Conservation (phyloP, 2,797 vertebrate species). For the Sebastes variabilis region DNA sequence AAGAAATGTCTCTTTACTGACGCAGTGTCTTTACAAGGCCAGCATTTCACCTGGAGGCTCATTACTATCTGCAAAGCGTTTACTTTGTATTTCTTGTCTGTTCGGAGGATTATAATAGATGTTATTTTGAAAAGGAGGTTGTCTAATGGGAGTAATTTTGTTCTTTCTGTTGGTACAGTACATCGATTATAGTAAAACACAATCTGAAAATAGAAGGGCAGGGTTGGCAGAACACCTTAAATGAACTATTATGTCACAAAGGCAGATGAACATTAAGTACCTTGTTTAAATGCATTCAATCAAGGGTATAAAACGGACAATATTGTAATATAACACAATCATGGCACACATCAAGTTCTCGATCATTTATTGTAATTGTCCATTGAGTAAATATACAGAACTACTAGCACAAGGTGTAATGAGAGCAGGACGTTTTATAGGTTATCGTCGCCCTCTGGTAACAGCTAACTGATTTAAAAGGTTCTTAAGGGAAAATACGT, state of each 20-base stretch:
- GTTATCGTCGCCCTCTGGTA: background rate
- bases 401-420: background rate
- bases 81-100: background rate
- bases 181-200: background rate
- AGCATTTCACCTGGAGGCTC: background rate
- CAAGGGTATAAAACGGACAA: background rate
- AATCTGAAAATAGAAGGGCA: conserved; percentile 2
- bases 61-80: background rate
- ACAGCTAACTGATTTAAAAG: background rate
- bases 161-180: background rate
- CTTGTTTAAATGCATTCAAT: background rate
- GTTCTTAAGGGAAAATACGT: background rate
- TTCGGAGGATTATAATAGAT: background rate
- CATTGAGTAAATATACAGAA: background rate
- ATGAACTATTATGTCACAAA: background rate
- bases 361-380: too few species aligned
- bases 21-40: background rate
- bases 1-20: background rate
- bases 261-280: background rate
- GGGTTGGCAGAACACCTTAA: background rate
- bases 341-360: background rate
- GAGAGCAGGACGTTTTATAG: background rate
- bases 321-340: background rate
- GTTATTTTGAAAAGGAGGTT: conserved; percentile 3
- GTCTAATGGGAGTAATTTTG: background rate